A percentile compares a stretch with the other conserved stretches of the same genome.
These are phyloP conservation scores for Desmodus rotundus DNA, from an alignment of 2,113 vertebrate species.

Conservation along the genomic window DNA sequence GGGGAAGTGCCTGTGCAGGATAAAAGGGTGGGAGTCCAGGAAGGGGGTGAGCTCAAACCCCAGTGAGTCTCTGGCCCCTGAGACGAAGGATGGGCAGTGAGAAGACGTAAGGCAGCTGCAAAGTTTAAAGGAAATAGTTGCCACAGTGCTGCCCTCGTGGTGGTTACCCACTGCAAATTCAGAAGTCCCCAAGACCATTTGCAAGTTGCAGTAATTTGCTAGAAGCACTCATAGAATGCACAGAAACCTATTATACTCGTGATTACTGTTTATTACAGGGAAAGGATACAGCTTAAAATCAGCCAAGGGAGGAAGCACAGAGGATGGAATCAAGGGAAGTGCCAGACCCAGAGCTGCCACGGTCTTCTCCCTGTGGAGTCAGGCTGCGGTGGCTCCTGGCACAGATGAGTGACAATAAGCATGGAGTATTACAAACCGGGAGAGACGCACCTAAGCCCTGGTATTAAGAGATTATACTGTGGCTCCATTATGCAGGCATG, in stretches of 20 bases:
- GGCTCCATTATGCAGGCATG: background rate
- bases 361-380: background rate
- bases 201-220: background rate
- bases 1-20: background rate
- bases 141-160: background rate
- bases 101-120: background rate
- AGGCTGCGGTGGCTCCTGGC: background rate
- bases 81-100: background rate
- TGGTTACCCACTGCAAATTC: background rate
- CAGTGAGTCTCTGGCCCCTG: background rate
- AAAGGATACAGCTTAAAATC: background rate
- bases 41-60: background rate
- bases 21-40: background rate
- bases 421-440: background rate
- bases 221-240: background rate
- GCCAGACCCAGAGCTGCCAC: background rate
- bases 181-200: background rate
- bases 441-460: background rate
- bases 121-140: background rate
- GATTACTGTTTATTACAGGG: background rate
- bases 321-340: background rate
- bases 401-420: background rate
- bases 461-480: background rate
- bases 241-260: background rate
- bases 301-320: background rate